phyloP scores from a whole-genome alignment of 2,888 invertebrate genomes.

The Anagyrus pseudococci region DNA sequence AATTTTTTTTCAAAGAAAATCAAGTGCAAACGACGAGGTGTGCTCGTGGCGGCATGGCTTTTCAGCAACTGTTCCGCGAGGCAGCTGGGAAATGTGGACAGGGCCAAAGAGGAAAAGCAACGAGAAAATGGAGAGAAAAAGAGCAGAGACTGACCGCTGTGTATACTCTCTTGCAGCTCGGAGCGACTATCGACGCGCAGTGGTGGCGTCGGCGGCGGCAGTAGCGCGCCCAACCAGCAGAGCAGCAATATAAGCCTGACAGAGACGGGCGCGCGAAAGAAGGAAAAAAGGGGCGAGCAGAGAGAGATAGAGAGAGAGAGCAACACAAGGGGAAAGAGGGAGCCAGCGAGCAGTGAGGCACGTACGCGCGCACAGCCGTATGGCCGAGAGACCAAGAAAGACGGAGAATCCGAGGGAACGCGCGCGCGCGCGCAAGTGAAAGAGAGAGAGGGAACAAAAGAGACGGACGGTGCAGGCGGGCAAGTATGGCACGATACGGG shows the following conservation, averaged over 20 bases:
- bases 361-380: not conserved
- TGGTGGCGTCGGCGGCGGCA: slow-evolving; percentile 21
- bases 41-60: not conserved
- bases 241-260: slow-evolving; percentile 38
- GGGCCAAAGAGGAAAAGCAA: not conserved
- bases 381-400: not conserved
- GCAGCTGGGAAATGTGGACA: not conserved
- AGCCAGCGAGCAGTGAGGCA: slow-evolving; percentile 17
- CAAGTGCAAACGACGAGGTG: not conserved
- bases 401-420: no score
- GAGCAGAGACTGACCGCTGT: not conserved
- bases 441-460: not conserved
- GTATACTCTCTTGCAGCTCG: not conserved
- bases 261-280: slow-evolving; percentile 35
- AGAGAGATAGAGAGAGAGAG: slow-evolving; percentile 23
- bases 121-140: slow-evolving; percentile 4
- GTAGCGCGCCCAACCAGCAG: slow-evolving; percentile 6
- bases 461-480: not conserved
- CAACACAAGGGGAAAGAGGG: slow-evolving; percentile 12
- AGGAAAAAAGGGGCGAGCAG: slow-evolving; percentile 13
- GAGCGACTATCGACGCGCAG: slow-evolving; percentile 28
- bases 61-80: not conserved
- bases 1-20: not conserved
- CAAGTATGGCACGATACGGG: no score
- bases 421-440: not conserved